These are phyloP conservation scores for Vespertilio murinus DNA, from an alignment of 2,797 vertebrate species.

Conservation along the genomic window DNA sequence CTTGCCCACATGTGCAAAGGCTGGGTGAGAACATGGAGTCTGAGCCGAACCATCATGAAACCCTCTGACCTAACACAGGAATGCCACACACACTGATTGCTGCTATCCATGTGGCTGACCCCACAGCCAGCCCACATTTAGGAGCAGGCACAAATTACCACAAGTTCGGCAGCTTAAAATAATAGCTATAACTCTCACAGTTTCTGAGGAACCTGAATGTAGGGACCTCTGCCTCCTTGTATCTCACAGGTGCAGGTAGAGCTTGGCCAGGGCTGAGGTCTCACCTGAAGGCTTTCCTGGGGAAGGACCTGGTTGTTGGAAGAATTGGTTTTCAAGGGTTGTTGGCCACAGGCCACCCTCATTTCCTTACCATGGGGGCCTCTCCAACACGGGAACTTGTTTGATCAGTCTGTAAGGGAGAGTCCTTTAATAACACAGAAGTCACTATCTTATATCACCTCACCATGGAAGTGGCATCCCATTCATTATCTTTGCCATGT, in stretches of 20 bases:
- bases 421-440: neutral
- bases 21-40: neutral
- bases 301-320: neutral
- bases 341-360: neutral
- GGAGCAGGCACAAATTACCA: neutral
- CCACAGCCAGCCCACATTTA: neutral
- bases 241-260: neutral
- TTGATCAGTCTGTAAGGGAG: neutral
- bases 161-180: neutral
- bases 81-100: fast-evolving
- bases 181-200: neutral
- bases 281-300: neutral
- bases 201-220: neutral
- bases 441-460: neutral
- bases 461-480: neutral
- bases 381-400: neutral
- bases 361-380: neutral
- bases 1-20: neutral
- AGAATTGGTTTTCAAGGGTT: neutral
- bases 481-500: neutral
- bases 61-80: neutral
- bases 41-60: neutral
- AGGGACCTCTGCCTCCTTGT: neutral
- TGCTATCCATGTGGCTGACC: neutral
- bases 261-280: neutral